Evolutionary conservation across 2,888 invertebrate genomes (phyloP).

Genomic region (Noctua janthe): DNA sequence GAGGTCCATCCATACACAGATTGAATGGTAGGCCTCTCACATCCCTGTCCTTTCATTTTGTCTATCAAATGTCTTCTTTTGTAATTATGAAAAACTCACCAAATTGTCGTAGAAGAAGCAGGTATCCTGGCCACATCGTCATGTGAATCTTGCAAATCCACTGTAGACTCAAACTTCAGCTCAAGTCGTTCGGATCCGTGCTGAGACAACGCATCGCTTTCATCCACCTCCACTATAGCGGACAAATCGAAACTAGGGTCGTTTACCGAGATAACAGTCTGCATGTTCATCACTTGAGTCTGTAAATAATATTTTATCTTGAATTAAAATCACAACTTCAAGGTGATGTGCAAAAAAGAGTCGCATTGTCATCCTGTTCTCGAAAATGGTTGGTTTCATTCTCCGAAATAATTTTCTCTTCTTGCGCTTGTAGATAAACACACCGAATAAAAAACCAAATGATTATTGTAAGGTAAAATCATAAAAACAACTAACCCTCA

Average conservation of each 20-base stretch:
- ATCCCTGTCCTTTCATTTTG: neutral
- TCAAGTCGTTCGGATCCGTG: slow-evolving; percentile 83
- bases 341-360: neutral
- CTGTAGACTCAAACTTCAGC: slow-evolving; percentile 82
- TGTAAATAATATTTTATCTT: slow-evolving; percentile 64
- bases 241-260: slow-evolving; percentile 88
- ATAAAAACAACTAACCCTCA: slow-evolving; percentile 76
- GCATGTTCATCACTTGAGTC: slow-evolving; percentile 88
- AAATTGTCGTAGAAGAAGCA: slow-evolving; percentile 82
- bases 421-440: neutral
- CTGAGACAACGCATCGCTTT: slow-evolving; percentile 82
- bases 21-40: neutral
- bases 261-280: slow-evolving; percentile 84
- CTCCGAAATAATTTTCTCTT: neutral
- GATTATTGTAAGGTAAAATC: neutral
- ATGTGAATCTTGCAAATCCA: slow-evolving; percentile 80
- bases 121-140: slow-evolving; percentile 81
- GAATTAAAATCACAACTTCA: neutral
- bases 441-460: neutral
- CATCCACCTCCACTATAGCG: slow-evolving; percentile 87
- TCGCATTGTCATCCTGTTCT: neutral
- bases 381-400: neutral
- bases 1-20: neutral
- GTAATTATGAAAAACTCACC: slow-evolving; percentile 70
- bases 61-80: neutral